These are phyloP conservation scores for Pseudeuparius sepicola DNA, from an alignment of 2,888 invertebrate species.

Conservation along the genomic window DNA sequence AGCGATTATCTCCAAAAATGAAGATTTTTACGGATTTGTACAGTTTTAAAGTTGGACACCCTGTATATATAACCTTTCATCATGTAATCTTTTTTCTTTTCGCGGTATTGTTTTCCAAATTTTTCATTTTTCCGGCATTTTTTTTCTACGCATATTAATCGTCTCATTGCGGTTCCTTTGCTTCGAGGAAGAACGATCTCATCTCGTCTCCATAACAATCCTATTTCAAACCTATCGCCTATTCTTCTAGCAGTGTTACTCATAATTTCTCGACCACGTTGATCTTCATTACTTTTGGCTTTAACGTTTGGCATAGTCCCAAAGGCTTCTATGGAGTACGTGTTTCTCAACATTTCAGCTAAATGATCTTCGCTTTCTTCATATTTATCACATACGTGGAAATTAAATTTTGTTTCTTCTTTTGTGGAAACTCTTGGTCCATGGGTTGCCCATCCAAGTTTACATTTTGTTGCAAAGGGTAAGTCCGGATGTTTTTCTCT, in stretches of 20 bases:
- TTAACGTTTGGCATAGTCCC: neutral
- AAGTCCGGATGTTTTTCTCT: too few relatives aligned
- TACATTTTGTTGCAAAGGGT: constrained; percentile 1
- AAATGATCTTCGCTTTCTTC: neutral
- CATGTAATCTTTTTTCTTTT: neutral
- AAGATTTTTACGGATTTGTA: too few relatives aligned
- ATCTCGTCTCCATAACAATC: constrained; percentile 12
- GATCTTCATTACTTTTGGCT: neutral
- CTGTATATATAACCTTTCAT: neutral
- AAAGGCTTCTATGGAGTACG: constrained; percentile 3
- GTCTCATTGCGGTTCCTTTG: constrained; percentile 6
- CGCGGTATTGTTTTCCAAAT: constrained; percentile 4
- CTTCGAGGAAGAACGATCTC: constrained; percentile 12
- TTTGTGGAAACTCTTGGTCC: neutral
- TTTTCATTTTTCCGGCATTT: constrained; percentile 5
- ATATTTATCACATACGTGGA: neutral
- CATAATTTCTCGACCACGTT: constrained; percentile 5
- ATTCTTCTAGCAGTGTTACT: constrained; percentile 4
- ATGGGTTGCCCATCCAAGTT: neutral
- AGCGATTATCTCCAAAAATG: too few relatives aligned
- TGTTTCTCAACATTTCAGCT: neutral
- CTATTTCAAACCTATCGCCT: constrained; percentile 12
- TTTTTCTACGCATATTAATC: constrained; percentile 9
- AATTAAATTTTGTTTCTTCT: neutral
- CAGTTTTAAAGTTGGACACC: too few relatives aligned